Conservation (phyloP, 2,113 vertebrate species). For the Rallus limicola region DNA sequence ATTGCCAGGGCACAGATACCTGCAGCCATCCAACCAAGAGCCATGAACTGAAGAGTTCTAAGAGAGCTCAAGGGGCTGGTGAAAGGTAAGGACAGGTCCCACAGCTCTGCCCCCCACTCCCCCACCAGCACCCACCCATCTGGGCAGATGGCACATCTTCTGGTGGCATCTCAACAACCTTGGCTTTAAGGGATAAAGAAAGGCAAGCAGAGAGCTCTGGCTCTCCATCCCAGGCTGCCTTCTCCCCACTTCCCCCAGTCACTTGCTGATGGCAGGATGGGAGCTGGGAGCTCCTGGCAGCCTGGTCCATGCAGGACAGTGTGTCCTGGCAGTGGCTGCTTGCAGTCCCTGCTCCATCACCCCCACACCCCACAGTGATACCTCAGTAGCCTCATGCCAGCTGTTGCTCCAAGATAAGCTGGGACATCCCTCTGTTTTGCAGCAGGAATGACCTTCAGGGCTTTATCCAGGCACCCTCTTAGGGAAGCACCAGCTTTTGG, state of each 20-base stretch:
- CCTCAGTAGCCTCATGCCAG: slow-evolving; percentile 89
- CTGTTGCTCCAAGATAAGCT: slow-evolving; percentile 86
- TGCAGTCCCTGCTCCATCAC: neutral
- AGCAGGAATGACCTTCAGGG: slow-evolving; percentile 74
- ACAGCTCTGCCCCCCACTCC: neutral
- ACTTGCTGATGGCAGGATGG: neutral
- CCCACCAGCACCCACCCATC: neutral
- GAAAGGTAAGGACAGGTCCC: neutral
- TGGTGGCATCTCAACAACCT: neutral
- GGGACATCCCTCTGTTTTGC: slow-evolving; percentile 74
- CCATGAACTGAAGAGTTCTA: neutral
- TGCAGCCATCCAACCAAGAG: neutral
- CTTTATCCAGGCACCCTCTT: slow-evolving; percentile 76
- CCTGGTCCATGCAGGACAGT: accelerated
- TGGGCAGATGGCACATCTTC: neutral
- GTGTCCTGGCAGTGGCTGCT: neutral
- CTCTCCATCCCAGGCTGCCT: neutral
- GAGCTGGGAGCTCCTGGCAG: neutral
- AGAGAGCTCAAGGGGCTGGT: neutral
- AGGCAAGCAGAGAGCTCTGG: neutral
- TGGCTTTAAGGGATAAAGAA: neutral
- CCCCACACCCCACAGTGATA: neutral
- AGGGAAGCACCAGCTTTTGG: slow-evolving; percentile 52
- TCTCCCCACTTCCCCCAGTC: too few relatives aligned
- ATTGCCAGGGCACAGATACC: neutral